Conservation (phyloP, 2,888 invertebrate genomes). For the Drosophila demipolita region DNA sequence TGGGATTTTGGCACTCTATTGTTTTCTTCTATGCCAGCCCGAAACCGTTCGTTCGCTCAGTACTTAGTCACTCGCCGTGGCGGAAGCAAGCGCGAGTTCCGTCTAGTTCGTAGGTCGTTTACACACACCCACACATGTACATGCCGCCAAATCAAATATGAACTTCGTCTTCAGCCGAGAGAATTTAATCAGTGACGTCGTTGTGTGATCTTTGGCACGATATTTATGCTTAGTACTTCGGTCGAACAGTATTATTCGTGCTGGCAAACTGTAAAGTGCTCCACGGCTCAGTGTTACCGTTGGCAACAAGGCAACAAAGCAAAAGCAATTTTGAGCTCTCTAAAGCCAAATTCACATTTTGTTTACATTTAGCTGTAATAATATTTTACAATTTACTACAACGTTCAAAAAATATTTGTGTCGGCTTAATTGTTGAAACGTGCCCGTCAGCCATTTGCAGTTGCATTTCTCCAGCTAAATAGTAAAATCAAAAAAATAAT, state of each 20-base stretch:
- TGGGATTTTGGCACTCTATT: background rate
- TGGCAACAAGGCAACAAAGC: slow-evolving; percentile 41
- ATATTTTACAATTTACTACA: slow-evolving; percentile 31
- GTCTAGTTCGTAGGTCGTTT: slow-evolving; percentile 3
- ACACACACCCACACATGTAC: background rate
- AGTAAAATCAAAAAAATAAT: slow-evolving; percentile 41
- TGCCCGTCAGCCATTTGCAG: slow-evolving; percentile 2
- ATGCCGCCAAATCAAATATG: slow-evolving; percentile 40
- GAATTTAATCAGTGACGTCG: slow-evolving; percentile 64
- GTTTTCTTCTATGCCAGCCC: background rate
- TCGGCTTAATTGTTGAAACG: slow-evolving; percentile 37
- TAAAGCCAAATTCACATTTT: slow-evolving; percentile 21
- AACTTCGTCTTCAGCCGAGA: slow-evolving; percentile 29
- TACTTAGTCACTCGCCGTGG: slow-evolving; percentile 46
- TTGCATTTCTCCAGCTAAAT: background rate
- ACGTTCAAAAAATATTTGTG: slow-evolving; percentile 11
- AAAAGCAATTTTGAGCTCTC: background rate
- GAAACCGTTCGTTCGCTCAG: slow-evolving; percentile 36
- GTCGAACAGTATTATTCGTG: slow-evolving; percentile 51
- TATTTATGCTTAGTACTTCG: slow-evolving; percentile 27
- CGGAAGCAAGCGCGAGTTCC: slow-evolving; percentile 27
- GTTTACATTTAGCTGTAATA: slow-evolving; percentile 39
- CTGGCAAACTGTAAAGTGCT: slow-evolving; percentile 47
- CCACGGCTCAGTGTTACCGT: slow-evolving; percentile 49
- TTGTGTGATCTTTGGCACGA: slow-evolving; percentile 47